These are phyloP conservation scores for Psettodes erumei DNA, from an alignment of 2,113 vertebrate species.

Conservation along the genomic window DNA sequence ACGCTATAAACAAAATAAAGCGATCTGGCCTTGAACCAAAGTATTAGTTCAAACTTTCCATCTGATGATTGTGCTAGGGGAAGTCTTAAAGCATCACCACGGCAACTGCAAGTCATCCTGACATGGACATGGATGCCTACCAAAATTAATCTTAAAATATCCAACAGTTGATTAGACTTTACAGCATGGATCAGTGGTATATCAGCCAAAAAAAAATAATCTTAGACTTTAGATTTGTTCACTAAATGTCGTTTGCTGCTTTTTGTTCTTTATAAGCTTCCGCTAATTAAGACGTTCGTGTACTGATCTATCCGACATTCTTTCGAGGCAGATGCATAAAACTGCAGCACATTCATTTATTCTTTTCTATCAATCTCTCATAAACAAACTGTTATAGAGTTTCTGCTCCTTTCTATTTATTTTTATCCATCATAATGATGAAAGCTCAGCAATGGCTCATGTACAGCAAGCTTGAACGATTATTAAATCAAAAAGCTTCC, in stretches of 20 bases:
- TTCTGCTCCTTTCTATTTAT: background rate
- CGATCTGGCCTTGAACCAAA: too few species aligned
- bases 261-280: background rate
- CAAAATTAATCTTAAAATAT: background rate
- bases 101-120: background rate
- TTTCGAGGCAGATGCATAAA: background rate
- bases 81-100: background rate
- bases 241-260: background rate
- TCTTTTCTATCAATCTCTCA: background rate
- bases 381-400: background rate
- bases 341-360: background rate
- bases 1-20: too few species aligned
- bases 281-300: too few species aligned
- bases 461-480: slow-evolving; percentile 6
- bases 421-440: slow-evolving; percentile 13
- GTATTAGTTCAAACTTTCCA: too few species aligned
- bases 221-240: too few species aligned
- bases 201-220: too few species aligned
- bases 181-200: too few species aligned
- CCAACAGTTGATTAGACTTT: background rate
- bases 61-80: background rate
- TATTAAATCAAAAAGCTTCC: slow-evolving; percentile 34
- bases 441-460: slow-evolving; percentile 12
- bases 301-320: background rate
- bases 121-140: background rate